phyloP scores from a whole-genome alignment of 92 coral and sea anemone species.

The Porites rus region DNA sequence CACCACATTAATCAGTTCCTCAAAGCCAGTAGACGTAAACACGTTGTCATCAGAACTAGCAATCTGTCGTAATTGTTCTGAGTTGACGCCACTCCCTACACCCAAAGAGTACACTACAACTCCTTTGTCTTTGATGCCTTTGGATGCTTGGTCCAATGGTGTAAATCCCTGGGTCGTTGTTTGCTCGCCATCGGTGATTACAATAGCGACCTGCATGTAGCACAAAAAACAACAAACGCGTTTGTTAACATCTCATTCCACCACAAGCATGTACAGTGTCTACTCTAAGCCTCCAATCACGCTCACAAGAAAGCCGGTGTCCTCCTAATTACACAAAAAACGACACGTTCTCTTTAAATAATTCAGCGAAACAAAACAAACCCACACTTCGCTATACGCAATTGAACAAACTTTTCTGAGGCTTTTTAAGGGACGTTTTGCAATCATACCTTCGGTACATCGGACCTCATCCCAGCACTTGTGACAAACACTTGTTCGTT shows the following conservation, averaged over 20 bases:
- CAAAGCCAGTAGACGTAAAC: slow-evolving; percentile 13
- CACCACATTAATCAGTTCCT: neutral
- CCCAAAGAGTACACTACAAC: neutral
- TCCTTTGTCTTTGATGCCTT: neutral
- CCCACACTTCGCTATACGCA: too few species aligned
- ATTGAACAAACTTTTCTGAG: neutral
- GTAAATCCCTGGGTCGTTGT: neutral
- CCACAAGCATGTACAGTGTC: too few species aligned
- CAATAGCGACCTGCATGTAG: neutral
- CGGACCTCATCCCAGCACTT: slow-evolving; percentile 53
- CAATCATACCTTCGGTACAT: slow-evolving; percentile 5
- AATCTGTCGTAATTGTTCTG: neutral
- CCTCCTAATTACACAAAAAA: too few species aligned
- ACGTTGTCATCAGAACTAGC: neutral
- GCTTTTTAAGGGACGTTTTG: neutral
- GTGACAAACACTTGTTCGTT: slow-evolving; percentile 44
- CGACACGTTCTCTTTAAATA: too few species aligned
- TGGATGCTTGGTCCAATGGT: neutral
- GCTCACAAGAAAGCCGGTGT: too few species aligned
- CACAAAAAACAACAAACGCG: neutral
- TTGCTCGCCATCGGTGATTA: neutral
- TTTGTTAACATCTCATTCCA: too few species aligned
- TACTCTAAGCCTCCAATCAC: too few species aligned
- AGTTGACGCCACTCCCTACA: neutral
- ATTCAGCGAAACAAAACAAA: too few species aligned